Evolutionary conservation across 2,797 vertebrate genomes (phyloP).

Genomic region (Manis pentadactyla): DNA sequence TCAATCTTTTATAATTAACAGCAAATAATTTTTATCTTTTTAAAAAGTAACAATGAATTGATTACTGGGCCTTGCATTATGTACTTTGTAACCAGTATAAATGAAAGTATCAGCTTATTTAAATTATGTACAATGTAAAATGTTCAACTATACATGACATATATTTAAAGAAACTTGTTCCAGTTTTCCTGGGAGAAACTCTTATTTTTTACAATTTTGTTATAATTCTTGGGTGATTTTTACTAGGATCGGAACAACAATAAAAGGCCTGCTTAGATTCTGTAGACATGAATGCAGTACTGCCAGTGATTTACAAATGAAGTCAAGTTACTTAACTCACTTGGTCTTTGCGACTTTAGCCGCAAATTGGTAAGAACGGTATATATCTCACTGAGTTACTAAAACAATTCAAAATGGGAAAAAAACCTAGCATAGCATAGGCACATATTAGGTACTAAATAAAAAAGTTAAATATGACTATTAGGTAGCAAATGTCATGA

Average conservation of each 20-base stretch:
- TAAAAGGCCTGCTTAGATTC: background rate
- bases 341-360: background rate
- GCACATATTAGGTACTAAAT: background rate
- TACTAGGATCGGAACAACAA: background rate
- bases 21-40: background rate
- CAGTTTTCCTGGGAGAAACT: background rate
- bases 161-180: background rate
- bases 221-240: background rate
- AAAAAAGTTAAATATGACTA: background rate
- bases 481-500: background rate
- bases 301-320: background rate
- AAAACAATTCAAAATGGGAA: background rate
- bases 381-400: background rate
- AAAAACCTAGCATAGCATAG: background rate
- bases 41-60: background rate
- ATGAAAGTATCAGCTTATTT: background rate
- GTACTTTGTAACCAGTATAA: background rate
- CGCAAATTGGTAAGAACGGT: background rate
- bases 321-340: background rate
- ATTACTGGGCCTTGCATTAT: background rate
- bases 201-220: background rate
- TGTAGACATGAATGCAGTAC: rapidly evolving
- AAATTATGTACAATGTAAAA: background rate
- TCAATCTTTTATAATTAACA: background rate
- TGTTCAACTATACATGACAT: background rate